Evolutionary conservation across 2,797 vertebrate genomes (phyloP).

Genomic region (Helicolenus hilgendorfi): DNA sequence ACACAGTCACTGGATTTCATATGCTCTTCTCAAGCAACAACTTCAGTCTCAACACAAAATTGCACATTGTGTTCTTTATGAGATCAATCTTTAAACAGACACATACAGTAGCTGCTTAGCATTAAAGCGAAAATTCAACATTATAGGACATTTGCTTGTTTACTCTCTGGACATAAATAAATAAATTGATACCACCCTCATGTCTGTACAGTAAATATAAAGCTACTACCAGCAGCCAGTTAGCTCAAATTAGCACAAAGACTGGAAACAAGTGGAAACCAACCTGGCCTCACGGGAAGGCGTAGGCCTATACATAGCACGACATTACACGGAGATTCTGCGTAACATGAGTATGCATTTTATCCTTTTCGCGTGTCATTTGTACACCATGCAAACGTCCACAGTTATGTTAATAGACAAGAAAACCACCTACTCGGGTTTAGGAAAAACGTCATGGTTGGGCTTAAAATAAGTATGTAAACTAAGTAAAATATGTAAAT

Average conservation of each 20-base stretch:
- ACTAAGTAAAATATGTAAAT: no score
- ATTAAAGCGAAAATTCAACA: not conserved
- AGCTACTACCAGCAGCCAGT: not conserved
- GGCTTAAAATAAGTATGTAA: no score
- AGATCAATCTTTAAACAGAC: not conserved
- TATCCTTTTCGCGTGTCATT: no score
- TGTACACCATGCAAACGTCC: no score
- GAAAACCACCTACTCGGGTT: no score
- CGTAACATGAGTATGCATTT: no score
- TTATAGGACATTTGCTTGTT: not conserved
- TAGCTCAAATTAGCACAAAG: not conserved
- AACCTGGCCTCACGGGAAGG: no score
- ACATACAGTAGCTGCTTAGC: not conserved
- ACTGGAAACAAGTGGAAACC: not conserved
- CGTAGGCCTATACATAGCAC: no score
- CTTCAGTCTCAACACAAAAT: conserved; percentile 19
- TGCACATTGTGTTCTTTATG: conserved; percentile 28
- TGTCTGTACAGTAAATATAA: not conserved
- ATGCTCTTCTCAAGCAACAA: conserved; percentile 29
- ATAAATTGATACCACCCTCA: not conserved
- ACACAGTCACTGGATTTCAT: conserved; percentile 47
- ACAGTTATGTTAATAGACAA: no score
- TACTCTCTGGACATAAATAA: not conserved
- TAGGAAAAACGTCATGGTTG: no score
- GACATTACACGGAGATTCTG: no score